Base-by-base conservation (phyloP, 2,113 vertebrate species). In the Corythaeola cristata region DNA sequence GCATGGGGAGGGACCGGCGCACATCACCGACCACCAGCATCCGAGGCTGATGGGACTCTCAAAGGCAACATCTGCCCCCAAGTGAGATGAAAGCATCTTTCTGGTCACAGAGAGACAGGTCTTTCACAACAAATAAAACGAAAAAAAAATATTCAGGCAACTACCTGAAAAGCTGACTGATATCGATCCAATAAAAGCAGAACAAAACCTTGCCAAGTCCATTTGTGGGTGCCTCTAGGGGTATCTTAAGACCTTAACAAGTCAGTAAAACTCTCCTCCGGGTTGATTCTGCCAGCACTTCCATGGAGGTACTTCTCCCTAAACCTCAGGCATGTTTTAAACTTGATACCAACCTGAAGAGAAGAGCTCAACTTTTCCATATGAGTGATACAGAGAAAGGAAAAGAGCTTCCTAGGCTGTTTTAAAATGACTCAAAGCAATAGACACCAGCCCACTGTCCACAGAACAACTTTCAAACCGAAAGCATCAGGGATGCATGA, bases 221-320 rank as follows among this genome's bases (percentile, higher is more conserved):
- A 68, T 80, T 84, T 87, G 52, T 3, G 5, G 33, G 35, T 53
- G 37, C 33, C 53, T 92, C 44, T n/a, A 18, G 85, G 33, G 52
- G 5, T 72, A 37, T 68, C 60, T 56, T 55, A 76, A 55, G 67
- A 66, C 72, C 44, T 85, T 64, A 71, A 22, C 6, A 77, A 77
- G 52, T 11, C 56, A 71, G n/a, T 20, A 49, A 26, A 95, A 20
- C 22, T 85, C 56, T 15, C 8, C 20, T 84, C 33, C 0, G 3
- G 9, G 8, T 59, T 0, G 0, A 16, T 41, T 55, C 28, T 67
- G 14, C 23, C 8, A 35, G 12, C 13, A 23, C 13, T 74, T 72
- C 56, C 30, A 39, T 8, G 12, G 11, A 33, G 50, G 41, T 44
- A 39, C 8, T 3, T 3, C 47, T 78, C 21, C 39, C 44, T 84